Base-by-base conservation (phyloP, 2,888 invertebrate species). In the Pterostichus niger region DNA sequence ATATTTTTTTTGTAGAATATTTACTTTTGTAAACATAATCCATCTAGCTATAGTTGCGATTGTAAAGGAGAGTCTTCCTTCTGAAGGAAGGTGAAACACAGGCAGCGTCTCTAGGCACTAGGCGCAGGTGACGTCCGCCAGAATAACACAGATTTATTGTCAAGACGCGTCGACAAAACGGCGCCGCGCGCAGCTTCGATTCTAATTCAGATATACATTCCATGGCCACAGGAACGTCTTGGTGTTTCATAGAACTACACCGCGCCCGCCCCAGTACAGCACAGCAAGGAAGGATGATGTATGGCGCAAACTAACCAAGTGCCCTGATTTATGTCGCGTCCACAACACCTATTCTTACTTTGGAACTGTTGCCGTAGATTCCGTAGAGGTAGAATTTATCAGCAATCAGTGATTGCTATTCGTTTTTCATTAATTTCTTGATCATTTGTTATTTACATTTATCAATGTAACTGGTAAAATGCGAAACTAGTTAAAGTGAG, bases 71-170 rank as follows among this genome's bases (percentile, higher is more conserved):
- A 40, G 40, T 40, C 5, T 40, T 6, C 40, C 40, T 7, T 40
- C 40, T 40, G 1, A 0, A 40, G 40, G 40, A 40, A 40, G 40
- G 40, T 40, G 40, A 6, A 6, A 40, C 40, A 40, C 7, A 64
- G 33, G 64, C n/a, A 64, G 59, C 11, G 31, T 59, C 40, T 40
- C 68, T 44, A 83, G 86, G 84, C 86, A 83, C 68, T 44, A 83
- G 86, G 84, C 86, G 84, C 87, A 86, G 87, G 86, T 87, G 87
- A 86, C 84, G 85, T 79, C 82, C 85, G 83, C 82, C 82, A 82
- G 76, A 84, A 85, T 86, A 87, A 87, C 87, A 83, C 85, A 86
- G 86, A 87, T 87, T 86, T 87, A 87, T 86, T 85, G 84, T 84
- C 84, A 84, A 83, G 85, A 81, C 84, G 84, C 85, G 76, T 79